These are phyloP conservation scores for Nestor notabilis DNA, from an alignment of 2,113 vertebrate species.

Conservation along the genomic window DNA sequence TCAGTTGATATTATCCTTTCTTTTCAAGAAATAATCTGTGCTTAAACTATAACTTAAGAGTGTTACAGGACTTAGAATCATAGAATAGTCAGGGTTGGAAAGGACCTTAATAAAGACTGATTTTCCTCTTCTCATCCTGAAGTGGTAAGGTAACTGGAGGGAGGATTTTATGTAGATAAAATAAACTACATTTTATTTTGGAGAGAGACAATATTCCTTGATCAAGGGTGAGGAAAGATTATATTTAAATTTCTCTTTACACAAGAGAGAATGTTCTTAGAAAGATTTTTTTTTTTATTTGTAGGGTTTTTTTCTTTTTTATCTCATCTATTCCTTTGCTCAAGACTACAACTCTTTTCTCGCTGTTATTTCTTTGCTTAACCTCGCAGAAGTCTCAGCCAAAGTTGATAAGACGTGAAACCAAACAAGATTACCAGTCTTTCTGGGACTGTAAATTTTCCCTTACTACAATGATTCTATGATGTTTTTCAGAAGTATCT, in stretches of 20 bases:
- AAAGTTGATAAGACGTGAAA: background rate
- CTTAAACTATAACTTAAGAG: background rate
- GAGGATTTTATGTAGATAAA: background rate
- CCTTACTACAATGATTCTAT: background rate
- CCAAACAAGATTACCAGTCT: accelerated
- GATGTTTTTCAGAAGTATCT: background rate
- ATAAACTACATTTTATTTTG: background rate
- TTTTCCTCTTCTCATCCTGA: background rate
- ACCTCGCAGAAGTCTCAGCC: background rate
- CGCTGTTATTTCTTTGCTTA: background rate
- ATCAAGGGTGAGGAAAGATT: background rate
- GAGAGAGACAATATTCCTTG: background rate
- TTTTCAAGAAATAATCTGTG: background rate
- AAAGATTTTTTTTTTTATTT: background rate
- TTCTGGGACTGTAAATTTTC: background rate
- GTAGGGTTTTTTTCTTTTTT: background rate
- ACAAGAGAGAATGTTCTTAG: background rate
- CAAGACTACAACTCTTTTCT: background rate
- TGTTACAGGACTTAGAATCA: background rate
- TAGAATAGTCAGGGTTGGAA: no score
- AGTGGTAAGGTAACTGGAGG: background rate
- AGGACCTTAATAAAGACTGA: background rate
- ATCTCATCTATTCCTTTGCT: background rate
- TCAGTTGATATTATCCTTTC: background rate
- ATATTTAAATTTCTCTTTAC: background rate